Conservation (phyloP, 2,113 vertebrate species). For the Ahaetulla prasina region DNA sequence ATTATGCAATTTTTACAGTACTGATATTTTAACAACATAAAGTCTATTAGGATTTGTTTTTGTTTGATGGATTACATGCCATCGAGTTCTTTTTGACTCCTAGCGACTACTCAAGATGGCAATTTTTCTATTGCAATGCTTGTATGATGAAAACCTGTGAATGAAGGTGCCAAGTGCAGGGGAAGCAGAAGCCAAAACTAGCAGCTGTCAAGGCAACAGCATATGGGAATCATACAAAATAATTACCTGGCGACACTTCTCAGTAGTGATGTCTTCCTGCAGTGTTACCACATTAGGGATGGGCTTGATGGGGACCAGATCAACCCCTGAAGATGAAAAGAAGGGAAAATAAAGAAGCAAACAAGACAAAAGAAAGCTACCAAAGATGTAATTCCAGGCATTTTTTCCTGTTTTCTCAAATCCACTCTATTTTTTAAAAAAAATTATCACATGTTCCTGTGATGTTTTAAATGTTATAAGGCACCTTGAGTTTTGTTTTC, state of each 20-base stretch:
- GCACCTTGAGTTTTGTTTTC: not conserved
- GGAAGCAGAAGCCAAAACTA: not conserved
- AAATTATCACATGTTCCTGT: not conserved
- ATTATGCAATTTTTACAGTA: not conserved
- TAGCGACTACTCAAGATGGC: not conserved
- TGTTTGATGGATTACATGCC: not conserved
- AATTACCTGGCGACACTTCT: constrained; percentile 88
- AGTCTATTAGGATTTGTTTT: not conserved
- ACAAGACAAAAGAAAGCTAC: not conserved
- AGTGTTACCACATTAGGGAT: constrained; percentile 88
- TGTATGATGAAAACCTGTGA: not conserved
- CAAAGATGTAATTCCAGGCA: not conserved
- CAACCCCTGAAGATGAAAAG: constrained; percentile 76
- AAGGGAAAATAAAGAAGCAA: not conserved
- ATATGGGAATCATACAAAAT: not conserved
- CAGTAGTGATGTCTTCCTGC: constrained; percentile 95
- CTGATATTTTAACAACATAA: not conserved
- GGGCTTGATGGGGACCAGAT: constrained; percentile 90
- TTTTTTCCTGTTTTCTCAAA: not conserved
- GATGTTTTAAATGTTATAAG: not conserved
- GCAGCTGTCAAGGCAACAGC: not conserved
- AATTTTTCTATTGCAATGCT: not conserved
- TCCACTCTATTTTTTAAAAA: not conserved
- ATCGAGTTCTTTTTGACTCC: not conserved
- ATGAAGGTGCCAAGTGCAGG: not conserved